A percentile compares a stretch with the other conserved stretches of the same genome.
Conservation (phyloP, 53 echinoderm and acorn worm species). For the Actinopyga echinites region DNA sequence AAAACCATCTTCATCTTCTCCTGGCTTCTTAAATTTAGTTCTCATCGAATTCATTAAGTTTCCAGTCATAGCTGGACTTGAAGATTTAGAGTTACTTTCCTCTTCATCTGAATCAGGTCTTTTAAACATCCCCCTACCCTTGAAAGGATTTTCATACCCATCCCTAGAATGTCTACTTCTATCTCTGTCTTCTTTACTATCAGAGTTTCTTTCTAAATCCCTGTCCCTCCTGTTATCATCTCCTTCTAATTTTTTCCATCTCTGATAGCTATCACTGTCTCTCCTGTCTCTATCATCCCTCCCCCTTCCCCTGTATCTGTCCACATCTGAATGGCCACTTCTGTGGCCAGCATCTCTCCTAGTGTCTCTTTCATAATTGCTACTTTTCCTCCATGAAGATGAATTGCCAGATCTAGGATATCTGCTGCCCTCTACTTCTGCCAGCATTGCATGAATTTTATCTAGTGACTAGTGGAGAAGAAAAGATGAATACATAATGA, state of each 20-base stretch:
- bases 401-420: no score
- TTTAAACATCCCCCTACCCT: slow-evolving; percentile 32
- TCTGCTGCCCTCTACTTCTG: slow-evolving; percentile 64
- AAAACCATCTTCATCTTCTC: slow-evolving; percentile 31
- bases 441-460: slow-evolving; percentile 74
- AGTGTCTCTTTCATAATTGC: not conserved
- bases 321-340: not conserved
- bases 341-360: not conserved
- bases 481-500: not conserved
- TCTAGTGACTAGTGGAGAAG: slow-evolving; percentile 64
- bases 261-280: not conserved
- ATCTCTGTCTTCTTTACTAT: not conserved
- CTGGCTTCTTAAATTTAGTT: slow-evolving; percentile 68
- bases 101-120: slow-evolving; percentile 43
- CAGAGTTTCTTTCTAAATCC: slow-evolving; percentile 13
- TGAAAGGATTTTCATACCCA: not conserved
- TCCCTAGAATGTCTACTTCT: not conserved
- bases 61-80: slow-evolving; percentile 16
- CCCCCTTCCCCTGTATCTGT: not conserved
- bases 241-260: not conserved
- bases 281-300: slow-evolving; percentile 18
- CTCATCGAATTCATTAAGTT: slow-evolving; percentile 37
- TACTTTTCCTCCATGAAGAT: no score
- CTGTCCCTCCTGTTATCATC: not conserved
- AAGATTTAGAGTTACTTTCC: not conserved